These are phyloP conservation scores for Galaxias olidus DNA, from an alignment of 2,797 vertebrate genomes.

Conservation along the genomic window DNA sequence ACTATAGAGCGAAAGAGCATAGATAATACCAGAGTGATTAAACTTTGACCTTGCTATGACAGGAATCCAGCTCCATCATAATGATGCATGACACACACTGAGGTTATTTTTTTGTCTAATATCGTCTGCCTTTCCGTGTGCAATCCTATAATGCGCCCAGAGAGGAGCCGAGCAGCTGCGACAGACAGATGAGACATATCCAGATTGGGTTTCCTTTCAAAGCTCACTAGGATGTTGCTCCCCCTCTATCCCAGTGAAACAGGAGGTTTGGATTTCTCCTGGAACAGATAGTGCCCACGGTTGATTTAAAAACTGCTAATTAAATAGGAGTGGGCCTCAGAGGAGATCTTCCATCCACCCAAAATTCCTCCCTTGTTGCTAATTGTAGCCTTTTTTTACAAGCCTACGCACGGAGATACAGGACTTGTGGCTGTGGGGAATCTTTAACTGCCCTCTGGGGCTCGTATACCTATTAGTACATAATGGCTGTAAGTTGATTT, in stretches of 20 bases:
- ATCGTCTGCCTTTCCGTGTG: too few relatives aligned
- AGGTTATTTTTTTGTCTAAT: too few relatives aligned
- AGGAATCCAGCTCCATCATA: too few relatives aligned
- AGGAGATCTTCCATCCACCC: constrained; percentile 50
- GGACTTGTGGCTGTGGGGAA: constrained; percentile 18
- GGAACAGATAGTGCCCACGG: constrained; percentile 32
- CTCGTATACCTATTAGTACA: constrained; percentile 48
- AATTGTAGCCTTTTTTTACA: constrained; percentile 45
- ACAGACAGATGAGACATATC: background rate
- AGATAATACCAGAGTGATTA: too few relatives aligned
- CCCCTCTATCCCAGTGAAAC: constrained; percentile 14
- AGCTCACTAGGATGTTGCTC: background rate
- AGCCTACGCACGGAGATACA: constrained; percentile 37
- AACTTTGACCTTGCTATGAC: too few relatives aligned
- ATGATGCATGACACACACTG: too few relatives aligned
- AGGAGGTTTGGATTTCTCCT: constrained; percentile 8
- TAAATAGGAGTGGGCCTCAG: constrained; percentile 42
- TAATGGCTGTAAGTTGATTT: constrained; percentile 42
- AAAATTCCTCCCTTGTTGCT: constrained; percentile 41
- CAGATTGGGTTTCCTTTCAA: background rate
- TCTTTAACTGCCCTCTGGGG: constrained; percentile 35
- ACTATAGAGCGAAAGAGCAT: constrained; percentile 1
- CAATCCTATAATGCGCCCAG: background rate
- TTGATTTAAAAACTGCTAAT: constrained; percentile 60
- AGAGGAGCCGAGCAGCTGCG: constrained; percentile 17